phyloP scores from a whole-genome alignment of 2,797 vertebrate species.

The Perodicticus potto region DNA sequence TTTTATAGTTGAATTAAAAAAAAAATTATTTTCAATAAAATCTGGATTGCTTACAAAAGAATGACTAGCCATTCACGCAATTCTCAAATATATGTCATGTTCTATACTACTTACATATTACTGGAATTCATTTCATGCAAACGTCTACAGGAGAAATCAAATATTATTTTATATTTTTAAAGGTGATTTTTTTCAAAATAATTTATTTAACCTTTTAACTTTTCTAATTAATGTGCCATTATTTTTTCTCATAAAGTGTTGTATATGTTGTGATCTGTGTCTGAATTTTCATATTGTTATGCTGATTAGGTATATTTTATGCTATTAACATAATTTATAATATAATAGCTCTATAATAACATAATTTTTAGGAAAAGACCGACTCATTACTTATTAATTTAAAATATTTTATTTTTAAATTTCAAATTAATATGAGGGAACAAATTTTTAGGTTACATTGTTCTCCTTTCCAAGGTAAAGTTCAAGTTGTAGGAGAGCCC shows the following conservation, averaged over 20 bases:
- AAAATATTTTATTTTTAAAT: neutral
- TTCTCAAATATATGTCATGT: neutral
- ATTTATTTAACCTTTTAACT: neutral
- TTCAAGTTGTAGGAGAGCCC: too few relatives aligned
- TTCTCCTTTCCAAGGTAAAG: too few relatives aligned
- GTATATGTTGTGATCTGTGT: neutral
- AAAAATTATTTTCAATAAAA: neutral
- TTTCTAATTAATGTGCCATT: neutral
- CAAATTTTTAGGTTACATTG: too few relatives aligned
- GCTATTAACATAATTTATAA: neutral
- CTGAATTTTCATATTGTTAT: neutral
- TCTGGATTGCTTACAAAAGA: neutral
- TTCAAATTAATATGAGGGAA: too few relatives aligned
- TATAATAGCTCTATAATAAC: neutral
- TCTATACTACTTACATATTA: neutral
- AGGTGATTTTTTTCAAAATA: neutral
- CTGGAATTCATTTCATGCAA: neutral
- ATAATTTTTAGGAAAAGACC: neutral
- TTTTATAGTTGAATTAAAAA: neutral
- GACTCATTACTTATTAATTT: neutral
- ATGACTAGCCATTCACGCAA: neutral
- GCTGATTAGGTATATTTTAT: neutral
- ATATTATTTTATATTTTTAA: neutral
- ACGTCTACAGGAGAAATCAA: neutral
- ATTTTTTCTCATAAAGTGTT: neutral